Conservation (phyloP, 2,797 vertebrate species). For the Diceros bicornis region DNA sequence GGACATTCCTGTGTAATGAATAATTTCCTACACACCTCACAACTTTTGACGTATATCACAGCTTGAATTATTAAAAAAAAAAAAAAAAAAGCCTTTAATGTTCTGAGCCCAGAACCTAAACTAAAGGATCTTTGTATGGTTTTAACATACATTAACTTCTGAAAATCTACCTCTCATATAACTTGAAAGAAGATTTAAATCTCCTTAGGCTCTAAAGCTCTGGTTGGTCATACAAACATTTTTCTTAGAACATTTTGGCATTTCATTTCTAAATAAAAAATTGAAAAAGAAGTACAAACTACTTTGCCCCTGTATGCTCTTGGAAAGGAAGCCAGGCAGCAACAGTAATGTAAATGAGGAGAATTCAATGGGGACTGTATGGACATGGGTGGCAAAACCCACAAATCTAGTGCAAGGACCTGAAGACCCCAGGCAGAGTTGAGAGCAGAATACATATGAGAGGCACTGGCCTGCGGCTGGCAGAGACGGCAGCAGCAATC, state of each 20-base stretch:
- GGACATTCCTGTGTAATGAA: not conserved
- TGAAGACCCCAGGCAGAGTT: not conserved
- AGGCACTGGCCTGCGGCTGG: not conserved
- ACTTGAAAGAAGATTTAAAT: slow-evolving; percentile 29
- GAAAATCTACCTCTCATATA: slow-evolving; percentile 24
- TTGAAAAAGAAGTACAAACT: not conserved
- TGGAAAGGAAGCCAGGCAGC: not conserved
- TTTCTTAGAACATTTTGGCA: not conserved
- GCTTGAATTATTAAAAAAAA: not conserved
- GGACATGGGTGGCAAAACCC: not conserved
- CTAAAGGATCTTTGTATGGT: not conserved
- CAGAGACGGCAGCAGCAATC: not conserved
- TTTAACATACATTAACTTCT: not conserved
- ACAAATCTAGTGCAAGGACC: not conserved
- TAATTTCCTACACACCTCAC: not conserved
- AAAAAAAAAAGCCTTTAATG: not conserved
- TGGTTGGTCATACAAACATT: not conserved
- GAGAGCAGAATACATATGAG: not conserved
- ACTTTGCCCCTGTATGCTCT: not conserved
- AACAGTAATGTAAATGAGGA: not conserved
- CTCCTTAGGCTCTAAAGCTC: not conserved
- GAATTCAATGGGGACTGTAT: not conserved
- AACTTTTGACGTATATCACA: not conserved
- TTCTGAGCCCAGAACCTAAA: slow-evolving; percentile 28
- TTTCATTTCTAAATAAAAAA: slow-evolving; percentile 20